Evolutionary conservation across 2,113 vertebrate genomes (phyloP).

Genomic region (Mola mola): DNA sequence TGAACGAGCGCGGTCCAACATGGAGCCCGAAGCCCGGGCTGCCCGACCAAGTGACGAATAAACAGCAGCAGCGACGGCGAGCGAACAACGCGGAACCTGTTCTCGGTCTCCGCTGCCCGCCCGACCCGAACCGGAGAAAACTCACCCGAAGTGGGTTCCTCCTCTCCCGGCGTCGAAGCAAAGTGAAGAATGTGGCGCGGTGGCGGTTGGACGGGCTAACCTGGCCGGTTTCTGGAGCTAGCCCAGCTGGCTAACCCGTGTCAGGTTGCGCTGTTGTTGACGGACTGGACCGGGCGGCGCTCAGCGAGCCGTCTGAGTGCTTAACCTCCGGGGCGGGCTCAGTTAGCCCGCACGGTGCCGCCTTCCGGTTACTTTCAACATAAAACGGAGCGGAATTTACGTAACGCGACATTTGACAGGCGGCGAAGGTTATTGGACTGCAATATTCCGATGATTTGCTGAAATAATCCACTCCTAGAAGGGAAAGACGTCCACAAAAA

Average conservation of each 20-base stretch:
- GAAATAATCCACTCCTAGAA: too few species aligned
- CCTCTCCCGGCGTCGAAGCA: constrained; percentile 11
- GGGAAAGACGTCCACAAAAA: too few species aligned
- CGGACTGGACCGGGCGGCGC: constrained; percentile 53
- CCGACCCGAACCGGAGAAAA: constrained; percentile 41
- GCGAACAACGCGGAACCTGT: constrained; percentile 68
- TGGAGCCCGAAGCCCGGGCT: not conserved
- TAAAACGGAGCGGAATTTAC: not conserved
- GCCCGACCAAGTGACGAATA: not conserved
- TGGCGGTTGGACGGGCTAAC: constrained; percentile 42
- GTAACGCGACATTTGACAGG: not conserved
- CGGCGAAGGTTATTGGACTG: too few species aligned
- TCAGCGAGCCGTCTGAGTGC: constrained; percentile 34
- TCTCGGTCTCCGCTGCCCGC: constrained; percentile 4
- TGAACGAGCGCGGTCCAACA: not conserved
- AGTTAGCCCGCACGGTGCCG: accelerated
- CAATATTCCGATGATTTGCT: too few species aligned
- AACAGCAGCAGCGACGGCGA: constrained; percentile 35
- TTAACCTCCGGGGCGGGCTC: not conserved
- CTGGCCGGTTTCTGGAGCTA: constrained; percentile 50
- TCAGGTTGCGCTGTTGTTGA: constrained; percentile 79
- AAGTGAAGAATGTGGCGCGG: not conserved
- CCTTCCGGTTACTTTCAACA: constrained; percentile 27
- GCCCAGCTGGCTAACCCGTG: constrained; percentile 62
- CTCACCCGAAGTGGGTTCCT: constrained; percentile 56